Conservation (phyloP, 2,113 vertebrate species). For the Gopherus evgoodei region DNA sequence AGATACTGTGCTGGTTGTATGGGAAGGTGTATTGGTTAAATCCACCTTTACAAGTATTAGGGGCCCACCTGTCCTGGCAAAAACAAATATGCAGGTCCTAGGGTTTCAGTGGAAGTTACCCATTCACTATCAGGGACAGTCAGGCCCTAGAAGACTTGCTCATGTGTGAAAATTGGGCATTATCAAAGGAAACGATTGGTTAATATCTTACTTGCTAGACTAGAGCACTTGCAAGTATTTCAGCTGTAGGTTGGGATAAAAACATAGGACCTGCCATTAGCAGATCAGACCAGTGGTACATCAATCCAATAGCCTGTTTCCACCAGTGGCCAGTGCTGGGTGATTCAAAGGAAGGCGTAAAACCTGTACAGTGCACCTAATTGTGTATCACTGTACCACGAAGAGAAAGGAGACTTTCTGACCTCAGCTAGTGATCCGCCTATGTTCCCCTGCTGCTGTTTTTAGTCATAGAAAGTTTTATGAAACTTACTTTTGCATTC, state of each 20-base stretch:
- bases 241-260: neutral
- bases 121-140: neutral
- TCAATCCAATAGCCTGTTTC: neutral
- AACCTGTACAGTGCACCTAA: neutral
- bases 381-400: neutral
- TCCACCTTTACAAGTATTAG: neutral
- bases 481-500: neutral
- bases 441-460: neutral
- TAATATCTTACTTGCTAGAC: neutral
- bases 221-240: neutral
- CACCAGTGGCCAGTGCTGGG: neutral
- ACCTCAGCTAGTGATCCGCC: neutral
- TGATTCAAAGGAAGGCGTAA: neutral
- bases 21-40: neutral
- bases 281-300: neutral
- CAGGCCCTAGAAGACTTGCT: neutral
- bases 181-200: neutral
- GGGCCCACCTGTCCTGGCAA: neutral
- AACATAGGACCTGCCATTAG: neutral
- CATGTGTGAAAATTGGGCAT: neutral
- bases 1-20: neutral
- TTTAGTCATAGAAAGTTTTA: neutral
- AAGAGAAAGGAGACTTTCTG: neutral
- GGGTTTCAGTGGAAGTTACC: neutral
- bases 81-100: neutral